phyloP scores from a whole-genome alignment of 2,888 invertebrate genomes.

The Lypha dubia region DNA sequence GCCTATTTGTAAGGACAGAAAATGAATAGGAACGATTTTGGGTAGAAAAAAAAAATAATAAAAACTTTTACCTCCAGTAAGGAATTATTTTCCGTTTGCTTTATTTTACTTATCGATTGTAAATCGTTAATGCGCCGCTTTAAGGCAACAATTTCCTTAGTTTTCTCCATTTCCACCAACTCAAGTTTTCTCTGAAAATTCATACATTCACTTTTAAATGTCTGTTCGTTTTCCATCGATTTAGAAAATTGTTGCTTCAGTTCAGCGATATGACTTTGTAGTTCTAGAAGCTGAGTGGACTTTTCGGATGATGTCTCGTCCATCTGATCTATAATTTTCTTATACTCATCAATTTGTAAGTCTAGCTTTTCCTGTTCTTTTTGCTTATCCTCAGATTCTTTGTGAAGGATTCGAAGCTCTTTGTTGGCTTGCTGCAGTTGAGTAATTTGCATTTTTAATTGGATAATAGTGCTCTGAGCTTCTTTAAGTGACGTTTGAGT shows the following conservation, averaged over 20 bases:
- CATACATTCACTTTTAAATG: conserved; percentile 71
- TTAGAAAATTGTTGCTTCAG: conserved; percentile 73
- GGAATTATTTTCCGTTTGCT: conserved; percentile 52
- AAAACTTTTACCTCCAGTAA: conserved; percentile 49
- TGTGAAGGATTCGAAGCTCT: conserved; percentile 70
- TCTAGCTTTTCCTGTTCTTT: conserved; percentile 74
- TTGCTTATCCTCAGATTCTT: conserved; percentile 69
- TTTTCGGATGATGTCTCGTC: conserved; percentile 76
- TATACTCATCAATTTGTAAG: conserved; percentile 76
- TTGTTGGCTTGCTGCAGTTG: conserved; percentile 74
- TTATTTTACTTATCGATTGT: conserved; percentile 67
- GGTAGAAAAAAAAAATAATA: background rate
- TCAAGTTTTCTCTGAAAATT: conserved; percentile 76
- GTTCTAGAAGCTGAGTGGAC: conserved; percentile 67
- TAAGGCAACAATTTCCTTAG: conserved; percentile 76
- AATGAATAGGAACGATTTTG: background rate
- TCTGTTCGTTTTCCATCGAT: conserved; percentile 73
- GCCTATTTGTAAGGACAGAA: conserved; percentile 52
- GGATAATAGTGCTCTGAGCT: conserved; percentile 69
- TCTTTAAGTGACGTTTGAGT: conserved; percentile 62
- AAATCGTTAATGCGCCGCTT: conserved; percentile 74
- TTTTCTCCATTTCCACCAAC: conserved; percentile 75
- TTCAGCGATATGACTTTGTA: conserved; percentile 73
- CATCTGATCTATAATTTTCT: conserved; percentile 79
- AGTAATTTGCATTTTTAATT: conserved; percentile 73